phyloP scores from a whole-genome alignment of 2,888 invertebrate species.

The Strigamia transsilvanica region DNA sequence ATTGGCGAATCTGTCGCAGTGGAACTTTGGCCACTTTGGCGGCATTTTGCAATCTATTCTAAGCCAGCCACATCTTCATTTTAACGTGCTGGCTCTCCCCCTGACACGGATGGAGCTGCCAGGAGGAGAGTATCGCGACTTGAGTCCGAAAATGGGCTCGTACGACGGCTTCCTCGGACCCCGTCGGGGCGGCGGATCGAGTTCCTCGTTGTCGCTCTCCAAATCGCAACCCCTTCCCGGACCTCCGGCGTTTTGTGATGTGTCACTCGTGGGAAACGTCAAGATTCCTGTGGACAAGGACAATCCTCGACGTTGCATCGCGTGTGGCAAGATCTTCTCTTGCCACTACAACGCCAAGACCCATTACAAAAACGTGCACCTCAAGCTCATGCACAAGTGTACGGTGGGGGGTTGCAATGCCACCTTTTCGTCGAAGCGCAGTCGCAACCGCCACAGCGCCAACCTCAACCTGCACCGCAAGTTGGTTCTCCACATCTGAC shows the following conservation, averaged over 20 bases:
- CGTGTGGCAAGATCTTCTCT: slow-evolving; percentile 91
- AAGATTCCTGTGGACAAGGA: slow-evolving; percentile 92
- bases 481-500: slow-evolving; percentile 75
- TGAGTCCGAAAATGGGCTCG: slow-evolving; percentile 67
- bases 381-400: slow-evolving; percentile 95
- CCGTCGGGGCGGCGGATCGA: slow-evolving; percentile 57
- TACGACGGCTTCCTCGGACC: slow-evolving; percentile 65
- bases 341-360: slow-evolving; percentile 92
- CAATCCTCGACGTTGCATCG: slow-evolving; percentile 88
- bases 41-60: slow-evolving; percentile 61
- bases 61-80: slow-evolving; percentile 55
- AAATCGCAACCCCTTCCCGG: slow-evolving; percentile 57
- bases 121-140: slow-evolving; percentile 65
- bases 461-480: slow-evolving; percentile 92
- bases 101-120: slow-evolving; percentile 60
- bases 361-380: slow-evolving; percentile 94
- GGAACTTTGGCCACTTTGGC: slow-evolving; percentile 77
- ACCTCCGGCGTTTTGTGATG: slow-evolving; percentile 58
- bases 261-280: slow-evolving; percentile 58
- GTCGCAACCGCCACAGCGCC: slow-evolving; percentile 89
- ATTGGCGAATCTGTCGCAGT: slow-evolving; percentile 81
- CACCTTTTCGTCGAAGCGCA: slow-evolving; percentile 90
- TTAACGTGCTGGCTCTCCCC: slow-evolving; percentile 58
- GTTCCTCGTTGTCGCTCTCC: slow-evolving; percentile 59
- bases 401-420: slow-evolving; percentile 94